phyloP scores from a whole-genome alignment of 2,797 vertebrate genomes.

The Loriculus beryllinus region DNA sequence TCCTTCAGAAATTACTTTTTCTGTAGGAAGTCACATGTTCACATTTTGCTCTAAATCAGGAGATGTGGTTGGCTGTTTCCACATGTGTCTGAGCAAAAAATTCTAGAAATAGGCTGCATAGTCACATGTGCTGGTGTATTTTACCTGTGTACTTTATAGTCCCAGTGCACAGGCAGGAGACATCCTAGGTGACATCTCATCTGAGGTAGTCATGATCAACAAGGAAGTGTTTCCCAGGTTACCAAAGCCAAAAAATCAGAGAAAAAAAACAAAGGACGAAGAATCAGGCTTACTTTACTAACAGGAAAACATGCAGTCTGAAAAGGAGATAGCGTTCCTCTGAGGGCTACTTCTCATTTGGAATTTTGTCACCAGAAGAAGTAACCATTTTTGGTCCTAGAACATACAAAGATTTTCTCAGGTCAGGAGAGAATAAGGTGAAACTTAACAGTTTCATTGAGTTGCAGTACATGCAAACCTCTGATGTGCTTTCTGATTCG shows the following conservation, averaged over 20 bases:
- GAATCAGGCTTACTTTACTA: background rate
- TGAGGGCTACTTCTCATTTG: background rate
- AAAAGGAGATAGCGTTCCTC: background rate
- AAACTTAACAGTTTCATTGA: background rate
- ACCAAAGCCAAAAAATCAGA: background rate
- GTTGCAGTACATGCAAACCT: background rate
- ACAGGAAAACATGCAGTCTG: background rate
- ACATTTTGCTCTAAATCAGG: background rate
- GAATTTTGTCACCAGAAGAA: background rate
- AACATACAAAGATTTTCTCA: background rate
- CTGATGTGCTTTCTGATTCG: background rate
- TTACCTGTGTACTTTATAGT: background rate
- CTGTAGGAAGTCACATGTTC: background rate
- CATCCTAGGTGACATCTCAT: background rate
- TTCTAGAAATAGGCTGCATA: background rate
- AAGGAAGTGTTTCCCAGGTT: background rate
- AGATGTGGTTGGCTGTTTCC: background rate
- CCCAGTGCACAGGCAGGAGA: background rate
- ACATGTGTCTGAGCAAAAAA: background rate
- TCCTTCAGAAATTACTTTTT: background rate
- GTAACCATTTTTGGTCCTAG: background rate
- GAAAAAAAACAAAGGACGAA: background rate
- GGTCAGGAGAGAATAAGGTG: background rate
- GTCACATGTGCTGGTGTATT: background rate
- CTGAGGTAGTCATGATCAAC: rapidly evolving